Evolutionary conservation across 2,888 invertebrate genomes (phyloP).

Genomic region (Pheosia gnoma): DNA sequence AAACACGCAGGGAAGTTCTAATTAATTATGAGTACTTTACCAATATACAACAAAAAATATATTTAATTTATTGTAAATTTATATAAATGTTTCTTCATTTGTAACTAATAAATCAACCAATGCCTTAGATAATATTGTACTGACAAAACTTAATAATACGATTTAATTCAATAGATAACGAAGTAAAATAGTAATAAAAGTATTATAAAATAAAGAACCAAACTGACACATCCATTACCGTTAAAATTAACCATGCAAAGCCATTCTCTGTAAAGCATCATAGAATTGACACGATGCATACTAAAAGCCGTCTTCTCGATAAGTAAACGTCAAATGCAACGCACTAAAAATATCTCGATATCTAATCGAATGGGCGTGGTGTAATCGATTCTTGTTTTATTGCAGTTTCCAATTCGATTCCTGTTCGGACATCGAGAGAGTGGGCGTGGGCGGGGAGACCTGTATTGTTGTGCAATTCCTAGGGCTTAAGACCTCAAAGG

Average conservation of each 20-base stretch:
- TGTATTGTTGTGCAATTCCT: constrained; percentile 53
- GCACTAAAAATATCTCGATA: constrained; percentile 42
- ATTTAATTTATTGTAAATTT: no score
- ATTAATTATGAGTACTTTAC: no score
- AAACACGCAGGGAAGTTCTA: no score
- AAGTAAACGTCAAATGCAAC: constrained; percentile 21
- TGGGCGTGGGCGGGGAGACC: constrained; percentile 49
- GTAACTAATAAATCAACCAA: no score
- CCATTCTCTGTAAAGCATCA: not conserved
- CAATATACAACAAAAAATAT: no score
- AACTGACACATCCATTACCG: not conserved
- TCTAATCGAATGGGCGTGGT: constrained; percentile 50
- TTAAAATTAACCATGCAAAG: not conserved
- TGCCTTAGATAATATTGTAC: no score
- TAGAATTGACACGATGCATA: constrained; percentile 18
- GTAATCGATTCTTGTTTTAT: constrained; percentile 55
- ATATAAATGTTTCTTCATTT: no score
- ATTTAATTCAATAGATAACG: no score
- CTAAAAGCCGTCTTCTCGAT: constrained; percentile 9
- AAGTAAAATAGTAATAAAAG: no score
- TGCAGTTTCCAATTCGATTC: constrained; percentile 50
- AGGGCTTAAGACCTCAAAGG: constrained; percentile 32
- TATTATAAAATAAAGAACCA: no score
- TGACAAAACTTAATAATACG: no score
- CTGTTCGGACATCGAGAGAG: constrained; percentile 60